Conservation (phyloP, 2,113 vertebrate genomes). For the Calyptomena viridis region DNA sequence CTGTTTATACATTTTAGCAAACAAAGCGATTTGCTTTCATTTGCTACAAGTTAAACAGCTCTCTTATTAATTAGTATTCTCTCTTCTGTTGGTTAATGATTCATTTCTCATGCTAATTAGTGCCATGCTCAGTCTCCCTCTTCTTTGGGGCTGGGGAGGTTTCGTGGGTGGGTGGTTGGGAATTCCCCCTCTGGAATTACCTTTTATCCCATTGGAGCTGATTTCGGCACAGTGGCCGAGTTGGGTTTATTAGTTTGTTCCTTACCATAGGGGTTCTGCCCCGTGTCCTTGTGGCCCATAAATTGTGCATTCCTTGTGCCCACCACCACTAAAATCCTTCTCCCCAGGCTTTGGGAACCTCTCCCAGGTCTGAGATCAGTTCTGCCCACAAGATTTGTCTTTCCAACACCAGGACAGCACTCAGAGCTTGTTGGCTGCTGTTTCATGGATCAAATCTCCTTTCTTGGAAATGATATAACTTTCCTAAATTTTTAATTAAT, state of each 20-base stretch:
- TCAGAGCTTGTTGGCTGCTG: no score
- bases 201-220: neutral
- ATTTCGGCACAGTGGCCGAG: neutral
- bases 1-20: neutral
- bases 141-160: neutral
- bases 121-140: neutral
- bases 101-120: neutral
- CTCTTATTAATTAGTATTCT: neutral
- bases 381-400: neutral
- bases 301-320: neutral
- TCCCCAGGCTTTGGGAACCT: neutral
- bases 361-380: no score
- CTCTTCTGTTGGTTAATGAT: neutral
- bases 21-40: neutral
- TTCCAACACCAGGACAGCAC: neutral
- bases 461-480: neutral
- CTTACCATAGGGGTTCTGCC: neutral
- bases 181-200: neutral
- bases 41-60: neutral
- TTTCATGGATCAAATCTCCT: neutral
- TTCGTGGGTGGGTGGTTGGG: neutral
- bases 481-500: no score
- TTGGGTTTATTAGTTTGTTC: neutral
- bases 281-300: fast-evolving
- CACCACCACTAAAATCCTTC: neutral